These are phyloP conservation scores for Leuctra nigra DNA, from an alignment of 2,888 invertebrate genomes.

Conservation along the genomic window DNA sequence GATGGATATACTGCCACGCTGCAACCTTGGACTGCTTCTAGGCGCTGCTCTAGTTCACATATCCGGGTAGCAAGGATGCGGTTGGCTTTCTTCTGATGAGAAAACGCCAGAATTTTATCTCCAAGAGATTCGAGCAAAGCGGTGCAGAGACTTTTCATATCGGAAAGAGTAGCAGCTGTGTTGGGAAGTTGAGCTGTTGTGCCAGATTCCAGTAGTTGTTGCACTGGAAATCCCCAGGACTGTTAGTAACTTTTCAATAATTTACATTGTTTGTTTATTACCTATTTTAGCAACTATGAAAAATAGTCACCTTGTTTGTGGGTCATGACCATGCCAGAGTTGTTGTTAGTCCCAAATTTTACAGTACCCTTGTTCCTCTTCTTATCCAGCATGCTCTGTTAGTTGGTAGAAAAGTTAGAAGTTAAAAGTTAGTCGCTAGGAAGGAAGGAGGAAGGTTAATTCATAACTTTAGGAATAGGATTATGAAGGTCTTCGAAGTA, in stretches of 20 bases:
- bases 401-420: slow-evolving; percentile 30
- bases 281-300: too few species aligned
- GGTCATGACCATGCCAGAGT: slow-evolving; percentile 64
- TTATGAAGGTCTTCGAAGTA: too few species aligned
- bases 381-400: slow-evolving; percentile 61
- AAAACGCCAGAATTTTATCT: slow-evolving; percentile 76
- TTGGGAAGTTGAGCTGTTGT: slow-evolving; percentile 47
- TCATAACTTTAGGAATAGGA: too few species aligned
- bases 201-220: slow-evolving; percentile 64
- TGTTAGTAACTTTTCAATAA: background rate
- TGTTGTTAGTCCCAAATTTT: slow-evolving; percentile 55
- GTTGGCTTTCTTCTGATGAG: slow-evolving; percentile 81
- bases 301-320: slow-evolving; percentile 83
- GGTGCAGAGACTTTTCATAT: slow-evolving; percentile 68
- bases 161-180: slow-evolving; percentile 60
- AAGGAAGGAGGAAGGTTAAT: too few species aligned
- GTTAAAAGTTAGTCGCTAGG: too few species aligned
- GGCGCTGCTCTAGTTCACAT: slow-evolving; percentile 70
- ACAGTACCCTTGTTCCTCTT: slow-evolving; percentile 65
- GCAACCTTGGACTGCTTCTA: slow-evolving; percentile 55
- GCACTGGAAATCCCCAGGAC: slow-evolving; percentile 47
- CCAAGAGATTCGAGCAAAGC: slow-evolving; percentile 77
- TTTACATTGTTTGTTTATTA: background rate
- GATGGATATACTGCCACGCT: slow-evolving; percentile 53
- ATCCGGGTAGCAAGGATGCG: slow-evolving; percentile 75